Evolutionary conservation across 2,888 invertebrate species (phyloP).

Genomic region (Schizotus pectinicornis): DNA sequence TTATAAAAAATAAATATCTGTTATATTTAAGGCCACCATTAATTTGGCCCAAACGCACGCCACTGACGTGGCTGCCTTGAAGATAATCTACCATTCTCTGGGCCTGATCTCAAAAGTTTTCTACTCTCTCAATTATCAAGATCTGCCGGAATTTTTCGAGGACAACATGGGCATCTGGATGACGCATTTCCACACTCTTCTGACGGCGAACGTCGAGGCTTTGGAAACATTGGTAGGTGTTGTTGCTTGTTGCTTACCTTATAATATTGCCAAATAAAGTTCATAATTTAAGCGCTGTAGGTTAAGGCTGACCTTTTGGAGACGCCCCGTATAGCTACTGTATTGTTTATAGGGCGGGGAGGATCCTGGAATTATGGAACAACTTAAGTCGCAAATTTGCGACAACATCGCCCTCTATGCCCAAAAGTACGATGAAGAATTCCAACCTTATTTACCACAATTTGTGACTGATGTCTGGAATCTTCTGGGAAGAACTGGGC

Average conservation of each 20-base stretch:
- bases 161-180: constrained; percentile 98
- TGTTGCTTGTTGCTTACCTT: background rate
- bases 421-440: constrained; percentile 98
- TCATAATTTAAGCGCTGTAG: too few species aligned
- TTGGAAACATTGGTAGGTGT: constrained; percentile 69
- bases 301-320: too few species aligned
- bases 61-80: constrained; percentile 79
- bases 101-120: constrained; percentile 93
- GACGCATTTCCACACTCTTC: constrained; percentile 82
- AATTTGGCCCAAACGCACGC: constrained; percentile 78
- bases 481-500: constrained; percentile 83
- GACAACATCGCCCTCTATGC: constrained; percentile 95
- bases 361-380: constrained; percentile 87
- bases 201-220: constrained; percentile 78
- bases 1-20: too few species aligned
- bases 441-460: constrained; percentile 82
- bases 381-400: constrained; percentile 93
- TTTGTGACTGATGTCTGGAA: constrained; percentile 97
- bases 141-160: constrained; percentile 98
- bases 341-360: constrained; percentile 71
- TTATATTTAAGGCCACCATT: constrained; percentile 76
- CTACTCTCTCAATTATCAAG: constrained; percentile 96
- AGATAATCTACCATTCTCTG: constrained; percentile 87
- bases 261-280: background rate
- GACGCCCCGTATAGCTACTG: too few species aligned